Evolutionary conservation across 2,113 vertebrate genomes (phyloP).

Genomic region (Echinops telfairi): DNA sequence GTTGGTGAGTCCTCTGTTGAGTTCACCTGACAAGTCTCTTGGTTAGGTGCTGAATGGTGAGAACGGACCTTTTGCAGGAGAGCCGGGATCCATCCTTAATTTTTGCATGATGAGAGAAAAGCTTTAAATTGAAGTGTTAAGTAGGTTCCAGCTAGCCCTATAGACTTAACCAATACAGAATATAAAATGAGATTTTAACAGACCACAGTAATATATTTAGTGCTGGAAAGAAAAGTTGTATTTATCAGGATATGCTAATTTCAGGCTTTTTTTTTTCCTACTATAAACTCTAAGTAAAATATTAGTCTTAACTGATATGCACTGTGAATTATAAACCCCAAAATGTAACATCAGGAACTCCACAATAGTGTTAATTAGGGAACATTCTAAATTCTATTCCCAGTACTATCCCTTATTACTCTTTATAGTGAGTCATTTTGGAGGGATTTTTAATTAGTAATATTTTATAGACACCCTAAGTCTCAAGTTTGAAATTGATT

Average conservation of each 20-base stretch:
- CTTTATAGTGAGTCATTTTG: not conserved
- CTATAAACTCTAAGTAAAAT: slow-evolving; percentile 1
- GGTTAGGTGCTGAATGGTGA: not conserved
- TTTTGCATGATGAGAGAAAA: slow-evolving; percentile 36
- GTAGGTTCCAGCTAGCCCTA: not conserved
- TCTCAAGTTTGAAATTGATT: slow-evolving; percentile 7
- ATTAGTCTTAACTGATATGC: slow-evolving; percentile 29
- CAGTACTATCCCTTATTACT: not conserved
- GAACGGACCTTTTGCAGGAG: not conserved
- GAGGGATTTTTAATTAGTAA: slow-evolving; percentile 25
- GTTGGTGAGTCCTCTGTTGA: not conserved
- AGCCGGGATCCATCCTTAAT: not conserved
- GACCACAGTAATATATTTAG: not conserved
- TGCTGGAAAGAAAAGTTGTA: slow-evolving; percentile 35
- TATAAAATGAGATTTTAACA: not conserved
- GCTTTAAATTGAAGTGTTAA: slow-evolving; percentile 22
- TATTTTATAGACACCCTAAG: slow-evolving; percentile 16
- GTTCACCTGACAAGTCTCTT: slow-evolving; percentile 9
- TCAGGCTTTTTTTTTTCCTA: slow-evolving; percentile 44
- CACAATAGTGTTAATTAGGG: not conserved
- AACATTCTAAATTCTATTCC: not conserved
- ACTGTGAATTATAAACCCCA: not conserved
- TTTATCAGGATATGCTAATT: slow-evolving; percentile 7
- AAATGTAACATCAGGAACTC: slow-evolving; percentile 1
- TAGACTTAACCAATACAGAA: not conserved